These are phyloP conservation scores for Zeugodacus cucurbitae DNA, from an alignment of 1,140 invertebrate species.

Conservation along the genomic window DNA sequence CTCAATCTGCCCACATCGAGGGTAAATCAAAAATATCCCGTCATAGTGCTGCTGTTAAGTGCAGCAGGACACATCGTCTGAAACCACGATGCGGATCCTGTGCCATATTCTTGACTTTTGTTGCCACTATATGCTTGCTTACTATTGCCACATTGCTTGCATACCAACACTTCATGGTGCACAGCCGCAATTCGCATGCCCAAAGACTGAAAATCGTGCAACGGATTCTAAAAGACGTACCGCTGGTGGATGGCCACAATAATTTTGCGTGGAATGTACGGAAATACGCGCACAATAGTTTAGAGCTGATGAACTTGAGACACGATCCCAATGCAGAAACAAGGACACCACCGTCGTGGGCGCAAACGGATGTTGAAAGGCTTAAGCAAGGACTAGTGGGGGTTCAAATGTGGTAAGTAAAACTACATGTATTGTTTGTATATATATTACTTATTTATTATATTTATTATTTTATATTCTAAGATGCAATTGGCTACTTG, in stretches of 20 bases:
- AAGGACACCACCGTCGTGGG: slow-evolving; percentile 83
- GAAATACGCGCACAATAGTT: slow-evolving; percentile 83
- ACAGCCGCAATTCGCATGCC: slow-evolving; percentile 69
- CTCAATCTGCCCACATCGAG: slow-evolving; percentile 45
- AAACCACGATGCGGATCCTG: slow-evolving; percentile 58
- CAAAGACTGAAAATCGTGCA: slow-evolving; percentile 70
- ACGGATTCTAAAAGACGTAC: slow-evolving; percentile 71
- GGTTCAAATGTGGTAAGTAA: slow-evolving; percentile 76
- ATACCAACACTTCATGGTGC: slow-evolving; percentile 66
- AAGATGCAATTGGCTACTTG: not conserved
- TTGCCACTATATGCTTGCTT: slow-evolving; percentile 58
- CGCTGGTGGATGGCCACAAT: slow-evolving; percentile 82
- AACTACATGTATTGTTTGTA: not conserved
- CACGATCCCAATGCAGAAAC: slow-evolving; percentile 77
- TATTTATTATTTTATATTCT: not conserved
- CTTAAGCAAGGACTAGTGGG: slow-evolving; percentile 83
- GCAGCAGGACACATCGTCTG: slow-evolving; percentile 45
- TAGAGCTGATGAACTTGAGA: slow-evolving; percentile 82
- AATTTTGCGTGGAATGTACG: slow-evolving; percentile 88
- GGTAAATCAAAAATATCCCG: slow-evolving; percentile 48
- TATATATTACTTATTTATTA: not conserved
- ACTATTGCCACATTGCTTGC: slow-evolving; percentile 58
- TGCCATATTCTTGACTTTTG: slow-evolving; percentile 56
- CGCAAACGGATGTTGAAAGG: slow-evolving; percentile 90
- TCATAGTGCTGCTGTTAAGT: slow-evolving; percentile 28